These are phyloP conservation scores for Clistopyga incitator DNA, from an alignment of 2,888 invertebrate genomes.

Conservation along the genomic window DNA sequence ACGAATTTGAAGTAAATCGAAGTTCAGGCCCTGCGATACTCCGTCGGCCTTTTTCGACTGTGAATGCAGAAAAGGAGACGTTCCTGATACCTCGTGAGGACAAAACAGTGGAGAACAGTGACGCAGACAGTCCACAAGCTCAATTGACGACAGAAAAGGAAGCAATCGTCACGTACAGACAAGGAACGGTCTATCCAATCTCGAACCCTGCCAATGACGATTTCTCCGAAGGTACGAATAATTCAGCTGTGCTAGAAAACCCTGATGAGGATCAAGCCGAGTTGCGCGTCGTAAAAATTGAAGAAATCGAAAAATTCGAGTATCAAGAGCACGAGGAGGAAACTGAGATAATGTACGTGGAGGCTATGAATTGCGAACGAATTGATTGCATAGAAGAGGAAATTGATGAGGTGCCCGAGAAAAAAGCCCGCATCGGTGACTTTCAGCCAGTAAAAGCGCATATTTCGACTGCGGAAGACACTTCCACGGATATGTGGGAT, in stretches of 20 bases:
- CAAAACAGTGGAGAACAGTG: slow-evolving; percentile 32
- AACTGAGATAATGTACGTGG: slow-evolving; percentile 63
- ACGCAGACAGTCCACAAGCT: slow-evolving; percentile 39
- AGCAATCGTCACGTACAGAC: slow-evolving; percentile 35
- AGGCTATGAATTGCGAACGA: slow-evolving; percentile 50
- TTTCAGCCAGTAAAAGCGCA: slow-evolving; percentile 36
- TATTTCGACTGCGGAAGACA: slow-evolving; percentile 48
- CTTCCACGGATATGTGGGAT: slow-evolving; percentile 68
- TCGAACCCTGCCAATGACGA: slow-evolving; percentile 47
- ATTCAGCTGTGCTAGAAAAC: slow-evolving; percentile 56
- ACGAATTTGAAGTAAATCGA: slow-evolving; percentile 68
- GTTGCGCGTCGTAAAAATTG: slow-evolving; percentile 45
- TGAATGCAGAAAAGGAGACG: slow-evolving; percentile 45
- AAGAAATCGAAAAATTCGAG: slow-evolving; percentile 50
- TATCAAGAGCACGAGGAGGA: slow-evolving; percentile 49
- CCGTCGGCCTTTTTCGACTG: slow-evolving; percentile 30
- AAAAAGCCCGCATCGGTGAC: slow-evolving; percentile 9
- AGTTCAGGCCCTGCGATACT: slow-evolving; percentile 27
- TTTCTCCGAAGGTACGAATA: slow-evolving; percentile 61
- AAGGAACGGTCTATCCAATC: slow-evolving; percentile 45
- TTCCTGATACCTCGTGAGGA: slow-evolving; percentile 68
- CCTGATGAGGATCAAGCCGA: slow-evolving; percentile 61
- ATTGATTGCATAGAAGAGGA: slow-evolving; percentile 62
- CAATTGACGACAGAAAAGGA: slow-evolving; percentile 20
- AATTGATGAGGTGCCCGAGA: slow-evolving; percentile 27